Percentiles rank a stretch among this genome's conserved stretches.
Evolutionary conservation across 2,888 invertebrate species (phyloP).

Genomic region (Lingula anatina): DNA sequence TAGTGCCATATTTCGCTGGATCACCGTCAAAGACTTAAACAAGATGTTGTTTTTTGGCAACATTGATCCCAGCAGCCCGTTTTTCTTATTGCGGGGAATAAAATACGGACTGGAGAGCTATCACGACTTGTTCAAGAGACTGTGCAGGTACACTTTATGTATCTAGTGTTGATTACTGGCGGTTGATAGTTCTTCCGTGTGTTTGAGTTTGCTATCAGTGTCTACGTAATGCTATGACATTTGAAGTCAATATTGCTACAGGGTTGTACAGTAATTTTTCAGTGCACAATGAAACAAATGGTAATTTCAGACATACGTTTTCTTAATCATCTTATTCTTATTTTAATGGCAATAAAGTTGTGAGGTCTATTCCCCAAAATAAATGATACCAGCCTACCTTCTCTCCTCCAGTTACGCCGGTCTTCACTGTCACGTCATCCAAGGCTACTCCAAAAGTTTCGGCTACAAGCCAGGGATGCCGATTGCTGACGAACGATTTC

Average conservation of each 20-base stretch:
- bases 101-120: conserved; percentile 99
- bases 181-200: no score
- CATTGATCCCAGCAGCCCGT: conserved; percentile 78
- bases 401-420: conserved; percentile 80
- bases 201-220: no score
- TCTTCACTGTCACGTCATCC: conserved; percentile 96
- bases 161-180: no score
- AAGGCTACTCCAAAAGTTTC: conserved; percentile 97
- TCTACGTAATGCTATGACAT: no score
- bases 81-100: conserved; percentile 79
- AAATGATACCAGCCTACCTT: neutral
- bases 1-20: conserved; percentile 94
- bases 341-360: no score
- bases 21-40: conserved; percentile 96
- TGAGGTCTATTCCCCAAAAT: no score
- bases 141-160: conserved; percentile 98
- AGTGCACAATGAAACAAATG: no score
- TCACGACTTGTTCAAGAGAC: conserved; percentile 94
- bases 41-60: conserved; percentile 95
- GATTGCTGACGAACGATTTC: conserved; percentile 61
- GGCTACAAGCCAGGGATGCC: conserved; percentile 88
- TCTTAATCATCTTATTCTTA: no score
- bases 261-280: no score
- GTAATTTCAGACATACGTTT: no score
- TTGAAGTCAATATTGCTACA: no score